phyloP scores from a whole-genome alignment of 2,888 invertebrate species.

The Andrena haemorrhoa region DNA sequence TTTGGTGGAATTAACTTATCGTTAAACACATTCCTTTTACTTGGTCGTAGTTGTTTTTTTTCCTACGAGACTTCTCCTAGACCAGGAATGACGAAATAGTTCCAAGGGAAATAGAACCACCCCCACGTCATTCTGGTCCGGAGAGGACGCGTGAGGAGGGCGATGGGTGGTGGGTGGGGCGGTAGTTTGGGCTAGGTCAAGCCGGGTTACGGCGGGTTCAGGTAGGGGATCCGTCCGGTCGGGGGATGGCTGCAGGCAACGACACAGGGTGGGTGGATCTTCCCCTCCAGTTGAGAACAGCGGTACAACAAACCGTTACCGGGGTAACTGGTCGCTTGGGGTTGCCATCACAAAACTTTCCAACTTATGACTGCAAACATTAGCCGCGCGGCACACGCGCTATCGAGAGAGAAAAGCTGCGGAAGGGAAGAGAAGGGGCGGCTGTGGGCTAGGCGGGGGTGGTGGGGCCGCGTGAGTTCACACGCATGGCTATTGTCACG shows the following conservation, averaged over 20 bases:
- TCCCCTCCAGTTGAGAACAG: constrained; percentile 66
- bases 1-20: not conserved
- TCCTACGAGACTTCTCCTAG: too few relatives aligned
- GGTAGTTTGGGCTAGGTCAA: constrained; percentile 72
- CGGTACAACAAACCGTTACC: constrained; percentile 84
- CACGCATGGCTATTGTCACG: constrained; percentile 59
- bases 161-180: not conserved
- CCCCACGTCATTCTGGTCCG: not conserved
- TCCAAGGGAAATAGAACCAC: constrained; percentile 44
- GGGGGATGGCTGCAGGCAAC: constrained; percentile 15
- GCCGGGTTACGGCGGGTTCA: constrained; percentile 58
- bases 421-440: constrained; percentile 4
- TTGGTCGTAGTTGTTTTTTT: not conserved
- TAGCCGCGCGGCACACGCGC: constrained; percentile 69
- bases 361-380: constrained; percentile 79
- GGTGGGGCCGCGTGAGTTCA: constrained; percentile 39
- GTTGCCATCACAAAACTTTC: constrained; percentile 84
- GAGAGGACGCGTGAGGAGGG: not conserved
- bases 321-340: constrained; percentile 77
- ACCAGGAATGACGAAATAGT: constrained; percentile 18
- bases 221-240: constrained; percentile 30
- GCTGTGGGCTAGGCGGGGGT: not conserved
- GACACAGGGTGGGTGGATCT: constrained; percentile 51
- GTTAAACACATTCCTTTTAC: not conserved
- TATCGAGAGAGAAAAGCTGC: constrained; percentile 27